Conservation (phyloP, 2,888 invertebrate species). For the Galerucella calmariensis region DNA sequence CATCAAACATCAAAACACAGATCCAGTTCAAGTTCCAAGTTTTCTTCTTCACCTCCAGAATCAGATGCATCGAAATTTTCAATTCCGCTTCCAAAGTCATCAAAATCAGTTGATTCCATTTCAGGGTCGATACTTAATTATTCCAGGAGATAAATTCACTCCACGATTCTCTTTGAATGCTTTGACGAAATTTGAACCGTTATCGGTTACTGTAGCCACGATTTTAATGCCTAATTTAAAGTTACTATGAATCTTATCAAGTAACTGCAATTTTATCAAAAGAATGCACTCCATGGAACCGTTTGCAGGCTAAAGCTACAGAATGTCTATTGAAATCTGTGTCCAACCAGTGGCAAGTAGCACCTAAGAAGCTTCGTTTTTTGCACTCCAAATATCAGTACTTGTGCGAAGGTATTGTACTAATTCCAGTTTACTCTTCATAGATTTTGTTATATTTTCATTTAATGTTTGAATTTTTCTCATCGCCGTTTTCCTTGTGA, state of each 20-base stretch:
- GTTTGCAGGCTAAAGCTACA: background rate
- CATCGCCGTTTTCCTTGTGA: too few relatives aligned
- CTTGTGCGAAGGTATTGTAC: conserved; percentile 17
- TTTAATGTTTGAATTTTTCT: too few relatives aligned
- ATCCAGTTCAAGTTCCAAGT: too few relatives aligned
- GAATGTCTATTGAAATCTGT: conserved; percentile 3
- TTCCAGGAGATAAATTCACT: conserved; percentile 9
- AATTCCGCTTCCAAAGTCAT: background rate
- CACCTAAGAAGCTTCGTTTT: conserved; percentile 22
- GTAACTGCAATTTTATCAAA: too few relatives aligned
- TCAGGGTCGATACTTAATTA: background rate
- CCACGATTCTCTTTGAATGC: conserved; percentile 21
- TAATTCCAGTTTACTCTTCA: too few relatives aligned
- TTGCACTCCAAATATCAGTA: conserved; percentile 15
- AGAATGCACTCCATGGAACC: too few relatives aligned
- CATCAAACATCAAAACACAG: too few relatives aligned
- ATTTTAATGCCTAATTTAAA: conserved; percentile 9
- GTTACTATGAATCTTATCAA: background rate
- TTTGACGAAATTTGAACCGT: conserved; percentile 27
- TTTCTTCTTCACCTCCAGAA: too few relatives aligned
- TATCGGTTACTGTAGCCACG: conserved; percentile 25
- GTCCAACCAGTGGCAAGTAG: conserved; percentile 18
- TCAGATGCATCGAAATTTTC: too few relatives aligned
- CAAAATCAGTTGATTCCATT: conserved; percentile 8
- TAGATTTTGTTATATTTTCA: too few relatives aligned